Base-by-base conservation (phyloP, 2,113 vertebrate species). In the Percina caprodes region DNA sequence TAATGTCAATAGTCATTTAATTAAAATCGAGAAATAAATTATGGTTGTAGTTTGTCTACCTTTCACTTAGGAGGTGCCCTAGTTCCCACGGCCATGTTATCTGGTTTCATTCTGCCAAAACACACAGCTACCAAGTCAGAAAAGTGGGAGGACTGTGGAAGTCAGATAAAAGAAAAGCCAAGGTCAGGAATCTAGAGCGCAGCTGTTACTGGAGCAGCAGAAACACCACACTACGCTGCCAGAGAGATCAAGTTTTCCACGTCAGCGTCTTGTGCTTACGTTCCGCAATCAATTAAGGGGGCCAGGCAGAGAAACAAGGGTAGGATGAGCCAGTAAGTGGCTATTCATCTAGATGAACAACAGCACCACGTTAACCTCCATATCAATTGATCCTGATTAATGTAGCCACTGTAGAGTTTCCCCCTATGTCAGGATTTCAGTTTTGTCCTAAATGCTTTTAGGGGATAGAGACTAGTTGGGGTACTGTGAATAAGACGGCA, bases 101-200 rank as follows among this genome's bases (percentile, higher is more conserved):
- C 30, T 30, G 58, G 63, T 58, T 79, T 76, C 60, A 18, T 30
- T 63, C 54, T 73, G 69, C 46, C n/a, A 77, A 70, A 71, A 84
- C 58, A 69, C 71, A 73, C 70, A 59, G 48, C 60, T 26, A 26
- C 35, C 21, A 19, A 55, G 45, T 30, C 15, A 70, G 18, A 59
- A 73, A 42, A 77, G 74, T 13, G 3, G 49, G 52, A 54, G 24
- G 46, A 82, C 24, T 84, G 72, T 74, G 67, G 39, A 66, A 72
- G 54, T 62, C 30, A 21, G 56, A 80, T 66, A 79, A 79, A 86
- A 87, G 35, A 55, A 59, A 42, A 77, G 66, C 45, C 77, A 82
- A 88, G 91, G 82, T 89, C 81, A 66, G 45, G 62, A 68, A 66
- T 79, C 24, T 76, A 26, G 63, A 80, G 69, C 67, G 21, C 66